Evolutionary conservation across 2,888 invertebrate species (phyloP), one percentile per base, ranked within the genome.

Genomic region (Lochmaea capreae): DNA sequence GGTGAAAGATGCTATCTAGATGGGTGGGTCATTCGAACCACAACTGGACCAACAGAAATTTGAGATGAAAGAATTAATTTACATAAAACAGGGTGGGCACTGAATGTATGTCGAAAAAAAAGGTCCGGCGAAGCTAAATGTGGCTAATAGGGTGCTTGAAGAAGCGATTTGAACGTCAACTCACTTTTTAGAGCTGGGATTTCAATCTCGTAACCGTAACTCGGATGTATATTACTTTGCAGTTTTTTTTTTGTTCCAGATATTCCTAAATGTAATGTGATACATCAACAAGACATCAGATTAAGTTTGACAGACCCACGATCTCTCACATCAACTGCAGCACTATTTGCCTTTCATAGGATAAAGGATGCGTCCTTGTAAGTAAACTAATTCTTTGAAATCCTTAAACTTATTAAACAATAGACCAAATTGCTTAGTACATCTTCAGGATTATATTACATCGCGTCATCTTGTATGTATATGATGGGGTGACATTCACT

Each of bases 351-450:
- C 14, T 81, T 90, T 67, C 89, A 90, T 80, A 88, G 89, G 87
- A 88, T 90, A 86, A 90, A 89, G 82, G 89, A 89, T 82, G 87
- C 89, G 59, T 88, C 89, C 71, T 78, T 89, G 90, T 90, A 83
- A 88, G 89, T 88, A 74, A 12, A 22, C 12, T n/a, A n/a, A 22
- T 52, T 52, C 26, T 22, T 69, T 54, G 1, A 49, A 33, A 26
- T 22, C 10, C 8, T 33, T 33, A 33, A 33, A 33, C 33, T 5
- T 4, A 33, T 5, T 33, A 33, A 33, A 33, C 0, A 33, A 33
- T 4, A 33, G 33, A 33, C 33, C 33, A 33, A 33, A 33, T 33
- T 33, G 33, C 6, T 33, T 5, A 33, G n/a, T n/a, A n/a, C 4
- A 33, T 33, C 33, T 22, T 22, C 22, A 22, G 22, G 3, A 3